Evolutionary conservation across 92 coral and sea anemone genomes (phyloP), one percentile per base, ranked within the genome.

Genomic region (Palythoa caribaeorum): DNA sequence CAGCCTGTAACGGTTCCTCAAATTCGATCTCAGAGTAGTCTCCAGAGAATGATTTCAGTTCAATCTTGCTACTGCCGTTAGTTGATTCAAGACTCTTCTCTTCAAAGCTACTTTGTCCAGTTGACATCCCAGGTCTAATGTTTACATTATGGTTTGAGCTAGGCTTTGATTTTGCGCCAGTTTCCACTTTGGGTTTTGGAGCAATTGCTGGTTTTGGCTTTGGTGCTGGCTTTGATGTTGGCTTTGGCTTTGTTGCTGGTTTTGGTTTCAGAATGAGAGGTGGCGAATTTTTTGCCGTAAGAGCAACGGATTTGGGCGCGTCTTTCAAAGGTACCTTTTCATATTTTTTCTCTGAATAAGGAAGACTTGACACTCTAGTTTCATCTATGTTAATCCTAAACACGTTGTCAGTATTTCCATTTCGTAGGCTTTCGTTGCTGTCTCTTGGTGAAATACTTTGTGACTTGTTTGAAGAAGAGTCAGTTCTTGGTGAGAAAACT

Each of bases 401-500:
- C 13, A 48, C 75, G 10, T 28, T 28, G 28, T 57, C 8, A 60
- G 74, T n/a, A 28, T 76, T 47, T 39, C 71, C 48, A 80, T 53
- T 11, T 38, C 75, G 59, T 38, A 84, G 87, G 3, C 83, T 84
- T 39, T 79, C 84, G 81, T 79, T 90, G 1, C 47, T 51, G 28
- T 36, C 20, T 51, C 75, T 40, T 0, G 62, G 51, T 1, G 86
- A 81, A 65, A 66, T 13, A 1, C 15, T 48, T 40, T 66, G 76
- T 39, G 57, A 72, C 47, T 73, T 81, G 62, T 28, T 86, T 36
- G 40, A 39, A 9, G 76, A 54, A 12, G 76, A 66, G n/a, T 81
- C 76, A 47, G 15, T 16, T n/a, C 63, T 39, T 40, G 73, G 54
- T 48, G 76, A 6, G 40, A 60, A 76, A 81, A 81, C 19, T 48